Percentiles rank a stretch among this genome's conserved stretches.
Evolutionary conservation across 2,888 invertebrate genomes (phyloP).

Genomic region (Galeopsomyia nigrocyanea): DNA sequence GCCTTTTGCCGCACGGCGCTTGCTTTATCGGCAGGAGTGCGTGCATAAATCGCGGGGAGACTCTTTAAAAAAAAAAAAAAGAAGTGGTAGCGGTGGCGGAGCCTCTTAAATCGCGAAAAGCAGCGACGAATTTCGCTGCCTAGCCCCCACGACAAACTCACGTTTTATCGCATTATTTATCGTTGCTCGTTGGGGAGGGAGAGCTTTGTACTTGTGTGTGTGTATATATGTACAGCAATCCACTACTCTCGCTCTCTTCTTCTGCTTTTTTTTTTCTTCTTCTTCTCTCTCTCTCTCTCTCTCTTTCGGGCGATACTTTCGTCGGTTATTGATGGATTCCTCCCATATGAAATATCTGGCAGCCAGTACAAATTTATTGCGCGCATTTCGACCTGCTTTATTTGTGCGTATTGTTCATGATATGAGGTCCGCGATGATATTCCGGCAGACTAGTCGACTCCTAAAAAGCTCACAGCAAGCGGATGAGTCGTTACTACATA

Average conservation of each 20-base stretch:
- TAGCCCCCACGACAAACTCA: constrained; percentile 61
- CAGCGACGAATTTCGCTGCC: constrained; percentile 43
- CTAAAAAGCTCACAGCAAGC: constrained; percentile 55
- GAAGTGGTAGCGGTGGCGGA: constrained; percentile 1
- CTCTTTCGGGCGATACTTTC: constrained; percentile 30
- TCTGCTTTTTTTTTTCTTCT: neutral
- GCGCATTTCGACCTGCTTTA: constrained; percentile 66
- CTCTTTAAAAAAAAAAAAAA: constrained; percentile 28
- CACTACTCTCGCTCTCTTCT: constrained; percentile 39
- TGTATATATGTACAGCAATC: constrained; percentile 34
- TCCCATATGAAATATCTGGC: constrained; percentile 68
- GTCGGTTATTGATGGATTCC: constrained; percentile 68
- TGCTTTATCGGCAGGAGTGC: constrained; percentile 35
- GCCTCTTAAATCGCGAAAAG: constrained; percentile 48
- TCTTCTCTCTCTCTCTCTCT: constrained; percentile 33
- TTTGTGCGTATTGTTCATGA: constrained; percentile 67
- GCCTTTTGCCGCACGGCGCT: neutral
- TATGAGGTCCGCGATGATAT: constrained; percentile 64
- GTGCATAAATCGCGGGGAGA: constrained; percentile 38
- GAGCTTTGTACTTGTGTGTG: constrained; percentile 52
- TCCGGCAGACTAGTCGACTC: constrained; percentile 49
- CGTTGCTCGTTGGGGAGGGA: constrained; percentile 56
- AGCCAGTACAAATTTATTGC: constrained; percentile 67
- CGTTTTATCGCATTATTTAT: constrained; percentile 70
- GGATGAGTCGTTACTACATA: constrained; percentile 56